Evolutionary conservation across 2,888 invertebrate species (phyloP), one percentile per base, ranked within the genome.

Genomic region (Belgica antarctica): DNA sequence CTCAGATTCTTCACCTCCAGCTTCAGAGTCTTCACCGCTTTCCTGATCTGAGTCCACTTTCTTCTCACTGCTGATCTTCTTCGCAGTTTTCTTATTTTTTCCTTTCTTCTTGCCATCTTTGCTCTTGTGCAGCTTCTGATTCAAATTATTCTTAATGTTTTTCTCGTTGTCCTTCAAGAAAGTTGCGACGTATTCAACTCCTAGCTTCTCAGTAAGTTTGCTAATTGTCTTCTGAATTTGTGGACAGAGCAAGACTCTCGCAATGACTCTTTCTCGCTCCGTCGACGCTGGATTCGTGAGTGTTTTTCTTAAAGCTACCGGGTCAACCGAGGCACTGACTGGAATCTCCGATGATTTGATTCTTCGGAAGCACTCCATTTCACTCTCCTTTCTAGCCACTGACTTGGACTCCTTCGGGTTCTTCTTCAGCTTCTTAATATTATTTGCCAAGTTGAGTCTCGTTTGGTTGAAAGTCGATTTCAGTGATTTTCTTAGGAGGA

Each of bases 141-240:
- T 1, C 8, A 5, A 5, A 12, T 22, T 25, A 17, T 36, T 22
- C 24, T 25, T 8, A 15, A 66, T 46, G 28, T 66, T 66, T 15
- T 19, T 66, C 8, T 36, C 24, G 24, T 66, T 66, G 1, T 47
- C 19, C 27, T 66, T 46, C 3, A 66, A 24, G 15, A 66, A 66
- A 15, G 5, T 47, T 19, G 46, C 66, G 10, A 47, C 47, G 2
- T 27, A 5, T 24, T 66, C 66, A 10, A 36, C 1, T 10, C 66
- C 47, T 10, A 47, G 27, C 15, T 25, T 27, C 28, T 66, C 66
- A 12, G 46, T 66, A 1, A 66, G 10, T 17, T 41, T n/a, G 46
- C 15, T 19, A 25, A 66, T 24, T 19, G 24, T 66, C 10, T 28
- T 46, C 17, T 66, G 66, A 4, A 66, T 36, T 8, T 25, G 7